Evolutionary conservation across 2,797 vertebrate genomes (phyloP).

Genomic region (Basileuterus tristriatus): DNA sequence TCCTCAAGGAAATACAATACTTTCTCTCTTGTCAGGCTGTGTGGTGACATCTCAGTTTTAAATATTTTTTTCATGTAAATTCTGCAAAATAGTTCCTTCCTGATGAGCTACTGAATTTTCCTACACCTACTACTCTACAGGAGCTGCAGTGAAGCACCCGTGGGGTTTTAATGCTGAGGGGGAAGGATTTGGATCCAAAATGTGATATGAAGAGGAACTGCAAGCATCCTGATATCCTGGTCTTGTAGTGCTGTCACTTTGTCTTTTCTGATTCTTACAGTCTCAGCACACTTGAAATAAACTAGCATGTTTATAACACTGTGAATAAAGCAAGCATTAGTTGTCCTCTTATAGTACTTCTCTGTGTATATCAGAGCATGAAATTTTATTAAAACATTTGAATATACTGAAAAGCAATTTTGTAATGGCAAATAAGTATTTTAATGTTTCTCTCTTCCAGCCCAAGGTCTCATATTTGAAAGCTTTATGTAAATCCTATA

Average conservation of each 20-base stretch:
- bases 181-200: neutral
- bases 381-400: neutral
- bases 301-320: neutral
- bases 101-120: neutral
- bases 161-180: neutral
- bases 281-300: neutral
- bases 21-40: neutral
- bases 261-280: neutral
- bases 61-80: neutral
- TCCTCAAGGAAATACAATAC: neutral
- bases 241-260: neutral
- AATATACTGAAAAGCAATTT: neutral
- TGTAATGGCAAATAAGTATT: neutral
- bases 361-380: neutral
- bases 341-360: neutral
- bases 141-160: neutral
- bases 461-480: neutral
- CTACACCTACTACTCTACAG: neutral
- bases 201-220: neutral
- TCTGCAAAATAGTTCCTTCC: neutral
- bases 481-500: neutral
- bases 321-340: neutral
- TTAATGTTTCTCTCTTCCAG: neutral
- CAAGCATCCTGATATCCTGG: neutral
- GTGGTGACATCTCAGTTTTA: neutral